Base-by-base conservation (phyloP, 2,888 invertebrate species). In the Athetis lepigone region DNA sequence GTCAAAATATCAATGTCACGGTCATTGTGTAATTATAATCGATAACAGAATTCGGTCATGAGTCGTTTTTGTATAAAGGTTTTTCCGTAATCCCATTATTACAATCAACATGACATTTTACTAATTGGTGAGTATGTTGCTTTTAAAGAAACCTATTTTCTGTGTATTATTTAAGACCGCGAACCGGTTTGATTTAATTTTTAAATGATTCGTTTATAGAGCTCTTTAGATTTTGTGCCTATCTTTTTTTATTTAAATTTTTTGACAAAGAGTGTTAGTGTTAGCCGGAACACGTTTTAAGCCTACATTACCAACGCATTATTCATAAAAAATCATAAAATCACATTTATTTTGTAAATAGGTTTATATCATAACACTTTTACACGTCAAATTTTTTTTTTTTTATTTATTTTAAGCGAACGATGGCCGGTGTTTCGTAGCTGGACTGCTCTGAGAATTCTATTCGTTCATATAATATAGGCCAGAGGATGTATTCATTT, bases 121-220 rank as follows among this genome's bases (percentile, higher is more conserved):
- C 29, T 46, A 39, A 59, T 60, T 29, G 39, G 23, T 23, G 9
- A 18, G 33, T 33, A 13, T 13, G 13, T 4, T 33, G 13, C n/a
- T 37, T 59, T 39, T 29, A 45, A 11, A 23, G 13, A 23, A 23
- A 19, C 29, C 11, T 1, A 40, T 9, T 16, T 25, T 19, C 36
- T 33, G 9, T 23, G 23, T n/a, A 46, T 39, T 45, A 33, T n/a
- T 33, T 13, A 25, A 18, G 23, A 33, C 23, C 7, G n/a, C 25
- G 13, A 60, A 60, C 40, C 39, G n/a, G 49, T 47, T 25, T 0
- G 13, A 33, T 61, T 49, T 36, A 5, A 27, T 39, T 59, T 46
- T 39, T 9, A 29, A 42, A 43, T 19, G 16, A 13, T 18, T 49
- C 19, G 37, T 21, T 40, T 23, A 29, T 2, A 13, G 4, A 0